Evolutionary conservation across 2,888 invertebrate species (phyloP).

Genomic region (Pseudolycoriella hygida): DNA sequence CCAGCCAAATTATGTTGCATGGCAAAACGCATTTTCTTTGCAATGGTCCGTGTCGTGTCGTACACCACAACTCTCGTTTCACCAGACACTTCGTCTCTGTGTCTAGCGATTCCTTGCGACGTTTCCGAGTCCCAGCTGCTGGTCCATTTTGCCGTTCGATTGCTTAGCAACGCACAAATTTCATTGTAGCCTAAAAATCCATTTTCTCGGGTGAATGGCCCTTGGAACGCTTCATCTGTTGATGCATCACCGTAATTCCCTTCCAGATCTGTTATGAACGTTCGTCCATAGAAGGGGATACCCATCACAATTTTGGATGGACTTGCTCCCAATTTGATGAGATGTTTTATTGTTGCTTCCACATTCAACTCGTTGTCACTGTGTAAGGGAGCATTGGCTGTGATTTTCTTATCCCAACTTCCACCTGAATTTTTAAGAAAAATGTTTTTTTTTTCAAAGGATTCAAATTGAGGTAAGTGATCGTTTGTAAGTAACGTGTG

Average conservation of each 20-base stretch:
- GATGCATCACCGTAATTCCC: constrained; percentile 28
- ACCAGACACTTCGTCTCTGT: constrained; percentile 41
- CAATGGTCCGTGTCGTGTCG: constrained; percentile 57
- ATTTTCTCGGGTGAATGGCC: constrained; percentile 58
- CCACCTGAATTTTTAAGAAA: too few species aligned
- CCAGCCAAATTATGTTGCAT: constrained; percentile 51
- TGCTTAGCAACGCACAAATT: constrained; percentile 45
- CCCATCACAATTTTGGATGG: constrained; percentile 65
- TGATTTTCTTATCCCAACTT: constrained; percentile 57
- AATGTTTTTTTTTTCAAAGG: too few species aligned
- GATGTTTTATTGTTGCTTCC: constrained; percentile 58
- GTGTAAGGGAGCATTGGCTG: constrained; percentile 60
- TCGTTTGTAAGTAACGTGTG: too few species aligned
- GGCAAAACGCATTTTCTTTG: constrained; percentile 52
- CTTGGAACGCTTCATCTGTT: constrained; percentile 47
- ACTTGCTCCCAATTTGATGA: constrained; percentile 53
- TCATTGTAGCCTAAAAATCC: constrained; percentile 84
- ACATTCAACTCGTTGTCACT: constrained; percentile 40
- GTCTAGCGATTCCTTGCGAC: constrained; percentile 27
- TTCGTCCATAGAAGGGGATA: constrained; percentile 67
- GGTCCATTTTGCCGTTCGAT: constrained; percentile 43
- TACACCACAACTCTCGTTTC: constrained; percentile 49
- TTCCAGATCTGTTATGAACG: constrained; percentile 35
- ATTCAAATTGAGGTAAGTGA: too few species aligned
- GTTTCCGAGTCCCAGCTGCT: constrained; percentile 49